These are phyloP conservation scores for Oreamnos americanus DNA, from an alignment of 2,113 vertebrate genomes.

Conservation along the genomic window DNA sequence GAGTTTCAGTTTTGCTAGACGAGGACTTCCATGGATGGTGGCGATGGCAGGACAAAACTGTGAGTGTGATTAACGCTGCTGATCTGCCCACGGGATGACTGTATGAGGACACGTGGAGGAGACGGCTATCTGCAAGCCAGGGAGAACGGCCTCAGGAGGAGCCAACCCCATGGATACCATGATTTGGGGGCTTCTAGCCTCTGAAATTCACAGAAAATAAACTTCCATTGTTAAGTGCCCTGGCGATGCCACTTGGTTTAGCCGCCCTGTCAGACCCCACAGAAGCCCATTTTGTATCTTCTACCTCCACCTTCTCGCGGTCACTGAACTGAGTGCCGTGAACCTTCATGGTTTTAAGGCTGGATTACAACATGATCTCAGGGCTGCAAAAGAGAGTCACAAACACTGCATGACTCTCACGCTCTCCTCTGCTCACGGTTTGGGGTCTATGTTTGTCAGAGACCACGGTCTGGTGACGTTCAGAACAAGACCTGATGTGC, in stretches of 20 bases:
- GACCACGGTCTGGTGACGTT: not conserved
- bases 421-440: accelerated
- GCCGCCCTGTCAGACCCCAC: accelerated
- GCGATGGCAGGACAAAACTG: not conserved
- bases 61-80: too few species aligned
- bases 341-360: not conserved
- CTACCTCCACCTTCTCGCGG: accelerated
- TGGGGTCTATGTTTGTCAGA: not conserved
- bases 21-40: not conserved
- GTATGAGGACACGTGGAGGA: not conserved
- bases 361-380: not conserved
- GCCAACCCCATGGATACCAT: accelerated
- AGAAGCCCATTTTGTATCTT: not conserved
- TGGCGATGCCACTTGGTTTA: accelerated
- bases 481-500: not conserved
- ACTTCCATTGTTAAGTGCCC: accelerated
- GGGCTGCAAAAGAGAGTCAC: not conserved
- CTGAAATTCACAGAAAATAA: not conserved
- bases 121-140: not conserved
- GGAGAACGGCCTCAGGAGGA: not conserved
- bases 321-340: not conserved
- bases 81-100: accelerated
- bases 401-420: accelerated
- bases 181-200: not conserved
- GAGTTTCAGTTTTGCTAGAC: not conserved